phyloP scores from a whole-genome alignment of 2,113 vertebrate species.

The Sciurus niger region DNA sequence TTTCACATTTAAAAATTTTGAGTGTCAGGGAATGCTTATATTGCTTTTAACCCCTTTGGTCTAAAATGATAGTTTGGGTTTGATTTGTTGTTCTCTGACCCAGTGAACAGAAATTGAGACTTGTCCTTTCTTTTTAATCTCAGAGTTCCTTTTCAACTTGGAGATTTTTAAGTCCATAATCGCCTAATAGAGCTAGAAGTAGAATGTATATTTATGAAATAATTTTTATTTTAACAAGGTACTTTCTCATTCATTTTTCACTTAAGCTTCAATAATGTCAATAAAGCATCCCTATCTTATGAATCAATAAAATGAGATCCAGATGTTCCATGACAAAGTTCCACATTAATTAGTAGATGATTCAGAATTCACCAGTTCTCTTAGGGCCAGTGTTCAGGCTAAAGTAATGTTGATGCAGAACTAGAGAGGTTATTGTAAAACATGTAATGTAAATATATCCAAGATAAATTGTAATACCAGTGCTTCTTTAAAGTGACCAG shows the following conservation, averaged over 20 bases:
- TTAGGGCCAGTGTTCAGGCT: neutral
- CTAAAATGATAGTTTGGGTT: slow-evolving; percentile 26
- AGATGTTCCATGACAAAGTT: slow-evolving; percentile 22
- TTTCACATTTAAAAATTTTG: slow-evolving; percentile 18
- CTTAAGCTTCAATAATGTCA: neutral
- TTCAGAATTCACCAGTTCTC: slow-evolving; percentile 14
- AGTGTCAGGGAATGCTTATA: neutral
- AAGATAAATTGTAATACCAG: neutral
- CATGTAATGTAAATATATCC: neutral
- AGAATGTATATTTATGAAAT: neutral
- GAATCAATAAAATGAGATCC: slow-evolving; percentile 34
- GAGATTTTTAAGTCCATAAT: slow-evolving; percentile 5
- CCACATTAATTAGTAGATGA: neutral
- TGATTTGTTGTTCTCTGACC: slow-evolving; percentile 38
- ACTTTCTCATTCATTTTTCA: slow-evolving; percentile 38
- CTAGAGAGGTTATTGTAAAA: slow-evolving; percentile 1
- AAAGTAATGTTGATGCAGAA: neutral
- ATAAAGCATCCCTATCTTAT: neutral
- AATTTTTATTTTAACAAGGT: slow-evolving; percentile 62
- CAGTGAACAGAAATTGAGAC: neutral
- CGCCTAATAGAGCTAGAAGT: neutral
- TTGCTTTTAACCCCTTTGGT: slow-evolving; percentile 8
- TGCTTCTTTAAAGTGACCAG: slow-evolving; percentile 47
- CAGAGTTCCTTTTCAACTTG: slow-evolving; percentile 43
- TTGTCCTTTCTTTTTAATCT: slow-evolving; percentile 3